Evolutionary conservation across 2,797 vertebrate genomes (phyloP).

Genomic region (Pelodytes ibericus): DNA sequence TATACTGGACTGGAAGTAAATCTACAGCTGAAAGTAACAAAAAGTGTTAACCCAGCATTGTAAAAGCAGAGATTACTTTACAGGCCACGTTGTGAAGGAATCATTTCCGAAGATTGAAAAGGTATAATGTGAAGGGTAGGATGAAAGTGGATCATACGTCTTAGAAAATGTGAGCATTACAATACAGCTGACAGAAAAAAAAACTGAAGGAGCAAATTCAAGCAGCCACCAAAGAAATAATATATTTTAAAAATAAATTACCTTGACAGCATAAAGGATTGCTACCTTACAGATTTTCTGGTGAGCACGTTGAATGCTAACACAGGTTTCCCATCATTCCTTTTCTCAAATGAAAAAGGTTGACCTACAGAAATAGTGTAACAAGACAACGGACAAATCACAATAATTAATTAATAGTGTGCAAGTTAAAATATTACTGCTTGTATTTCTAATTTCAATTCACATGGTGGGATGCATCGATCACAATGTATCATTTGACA

Average conservation of each 20-base stretch:
- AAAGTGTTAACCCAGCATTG: neutral
- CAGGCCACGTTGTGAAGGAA: constrained; percentile 1
- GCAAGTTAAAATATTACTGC: too few relatives aligned
- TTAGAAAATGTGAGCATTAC: constrained; percentile 34
- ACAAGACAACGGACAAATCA: neutral
- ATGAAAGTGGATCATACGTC: constrained; percentile 27
- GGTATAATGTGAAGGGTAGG: constrained; percentile 14
- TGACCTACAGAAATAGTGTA: neutral
- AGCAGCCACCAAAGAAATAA: constrained; percentile 33
- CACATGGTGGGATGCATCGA: too few relatives aligned
- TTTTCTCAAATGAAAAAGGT: constrained; percentile 14
- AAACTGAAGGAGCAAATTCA: constrained; percentile 25
- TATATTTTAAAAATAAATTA: constrained; percentile 44
- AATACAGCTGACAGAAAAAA: constrained; percentile 25
- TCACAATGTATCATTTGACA: too few relatives aligned
- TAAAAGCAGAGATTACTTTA: neutral
- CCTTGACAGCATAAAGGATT: constrained; percentile 36
- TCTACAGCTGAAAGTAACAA: neutral
- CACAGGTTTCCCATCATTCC: constrained; percentile 21
- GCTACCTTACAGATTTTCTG: constrained; percentile 20
- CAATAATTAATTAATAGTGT: too few relatives aligned
- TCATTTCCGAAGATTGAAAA: constrained; percentile 6
- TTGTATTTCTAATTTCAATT: too few relatives aligned
- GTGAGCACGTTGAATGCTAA: constrained; percentile 32
- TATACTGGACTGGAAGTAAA: neutral